Evolutionary conservation across 2,113 vertebrate genomes (phyloP), one percentile per base, ranked within the genome.

Genomic region (Prochilodus magdalenae): DNA sequence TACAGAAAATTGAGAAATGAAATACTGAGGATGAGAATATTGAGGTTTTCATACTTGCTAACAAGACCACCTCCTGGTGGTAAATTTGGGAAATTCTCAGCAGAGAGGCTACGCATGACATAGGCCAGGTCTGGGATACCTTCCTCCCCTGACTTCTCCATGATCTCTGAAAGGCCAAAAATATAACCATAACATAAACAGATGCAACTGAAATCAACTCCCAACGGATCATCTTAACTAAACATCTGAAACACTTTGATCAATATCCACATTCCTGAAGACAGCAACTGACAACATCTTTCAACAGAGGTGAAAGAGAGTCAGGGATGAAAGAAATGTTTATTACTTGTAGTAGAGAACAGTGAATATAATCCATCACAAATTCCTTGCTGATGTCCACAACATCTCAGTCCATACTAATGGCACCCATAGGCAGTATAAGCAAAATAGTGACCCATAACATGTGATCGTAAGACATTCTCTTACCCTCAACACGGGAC

Each of bases 41-140:
- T n/a, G n/a, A n/a, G n/a, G 44, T 82, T 77, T 67, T 57, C 84
- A 5, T 95, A 99, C 98, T 99, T 99, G 96, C 97, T 97, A 91
- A 97, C 96, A 93, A 99, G 95, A 89, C 98, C 98, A 93, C 98
- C 98, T 86, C 98, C 98, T 78, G 98, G 98, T 88, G 98, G 98
- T 88, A 99, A 95, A 91, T 99, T 96, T 85, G 97, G 96, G 93
- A 99, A 97, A 93, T 93, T 98, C 93, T 99, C 98, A 86, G 96
- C 93, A 88, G 96, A 96, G 88, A 99, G 95, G 91, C 94, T 96
- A 89, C 96, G 96, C 95, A 99, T 96, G 88, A 99, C 94, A 86
- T 97, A 96, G 91, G 96, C 95, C 93, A 99, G 95, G 90, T 99
- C 97, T 88, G 97, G 98, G 92, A 96, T 92, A 87, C 96, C 96